Evolutionary conservation across 1,140 invertebrate genomes (phyloP), one percentile per base, ranked within the genome.

Genomic region (Schlechtendalia chinensis): DNA sequence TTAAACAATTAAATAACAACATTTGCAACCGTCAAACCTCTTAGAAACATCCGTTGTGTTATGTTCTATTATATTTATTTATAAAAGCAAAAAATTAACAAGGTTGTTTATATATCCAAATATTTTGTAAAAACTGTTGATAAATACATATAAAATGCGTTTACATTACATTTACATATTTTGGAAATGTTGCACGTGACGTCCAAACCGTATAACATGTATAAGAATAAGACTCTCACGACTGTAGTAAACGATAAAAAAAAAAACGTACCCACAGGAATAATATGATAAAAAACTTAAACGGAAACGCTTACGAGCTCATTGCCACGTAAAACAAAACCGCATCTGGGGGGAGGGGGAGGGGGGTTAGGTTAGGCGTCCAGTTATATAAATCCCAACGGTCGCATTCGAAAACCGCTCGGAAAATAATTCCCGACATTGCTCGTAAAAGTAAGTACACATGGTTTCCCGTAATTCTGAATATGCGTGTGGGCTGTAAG

Each of bases 381-480:
- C 32, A 39, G 56, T 59, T 61, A 47, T 45, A 58, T 77, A 77
- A 77, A 77, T 77, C 74, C 74, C 53, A 45, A 77, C 45, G 74
- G 74, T 59, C 29, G 56, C 39, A 77, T 75, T 56, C 72, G 19
- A n/a, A 39, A 61, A 32, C 22, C 32, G 24, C 53, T 58, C 56
- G 29, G 32, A 45, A 61, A 77, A 77, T 77, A 59, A 59, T 56
- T 61, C 74, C 45, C 54, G 74, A 59, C 74, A 47, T 77, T 47
- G 54, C 56, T 59, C 67, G 27, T 77, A 58, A 75, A 75, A 58
- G 72, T 56, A 32, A 65, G 22, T 24, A 27, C 27, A 53, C 27
- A 71, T 32, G 22, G 67, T 71, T 71, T 71, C 67, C 67, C 16
- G 67, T 71, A 50, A 53, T 71, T 71, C 50, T 32, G 67, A 71